Base-by-base conservation (phyloP, 2,113 vertebrate species). In the Machaerirhynchus nigripectus region DNA sequence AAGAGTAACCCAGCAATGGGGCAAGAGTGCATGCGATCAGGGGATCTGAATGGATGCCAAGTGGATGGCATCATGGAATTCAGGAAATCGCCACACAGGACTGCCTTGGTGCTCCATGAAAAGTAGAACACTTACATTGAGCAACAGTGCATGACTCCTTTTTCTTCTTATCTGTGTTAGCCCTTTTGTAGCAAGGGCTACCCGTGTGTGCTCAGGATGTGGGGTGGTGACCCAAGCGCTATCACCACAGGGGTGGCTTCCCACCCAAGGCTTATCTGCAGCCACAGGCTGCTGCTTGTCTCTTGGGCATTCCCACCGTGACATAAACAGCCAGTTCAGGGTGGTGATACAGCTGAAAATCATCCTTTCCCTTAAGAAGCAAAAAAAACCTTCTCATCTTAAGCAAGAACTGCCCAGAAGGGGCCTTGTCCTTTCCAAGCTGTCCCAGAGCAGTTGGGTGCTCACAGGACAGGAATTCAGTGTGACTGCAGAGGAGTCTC, bases 371-470 rank as follows among this genome's bases (percentile, higher is more conserved):
- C 33, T 73, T 56, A 68, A 55, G 5, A 37, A 39, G 39, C 27
- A 56, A 57, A 50, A 64, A 44, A 40, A 0, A 2, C 50, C 10
- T 65, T 10, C 26, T 56, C 76, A 35, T 3, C 63, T 57, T 40
- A 26, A 61, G 26, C 27, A 52, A 57, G 44, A 88, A 46, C 44
- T 5, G 4, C 22, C n/a, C 23, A 4, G 20, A 35, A 46, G 3
- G n/a, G 49, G 28, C n/a, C 57, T 44, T 0, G 2, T 23, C 14
- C 47, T 23, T 7, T 40, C 33, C 0, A 0, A n/a, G 30, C 31
- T 40, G 40, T 42, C 49, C 33, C 55, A 23, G 2, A 1, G 57
- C 57, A 40, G 21, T 0, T 4, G 27, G 28, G 30, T 26, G 11
- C 6, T 1, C 71, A 16, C 23, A 19, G 23, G 44, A 11, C 40